Base-by-base conservation (phyloP, 2,113 vertebrate genomes). In the Collichthys lucidus region DNA sequence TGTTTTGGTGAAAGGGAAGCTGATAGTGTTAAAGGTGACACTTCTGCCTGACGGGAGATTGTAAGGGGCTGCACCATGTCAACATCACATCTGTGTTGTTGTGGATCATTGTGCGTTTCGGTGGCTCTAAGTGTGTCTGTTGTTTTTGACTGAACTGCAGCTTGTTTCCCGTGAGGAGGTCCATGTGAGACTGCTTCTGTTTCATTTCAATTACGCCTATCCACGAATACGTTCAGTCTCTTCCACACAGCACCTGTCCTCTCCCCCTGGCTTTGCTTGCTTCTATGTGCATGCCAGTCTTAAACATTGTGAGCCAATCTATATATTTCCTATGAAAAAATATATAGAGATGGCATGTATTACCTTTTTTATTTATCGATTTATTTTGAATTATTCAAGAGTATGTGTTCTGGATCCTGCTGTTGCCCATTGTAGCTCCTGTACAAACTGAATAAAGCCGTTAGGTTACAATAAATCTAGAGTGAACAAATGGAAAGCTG, bases 321-420 rank as follows among this genome's bases (percentile, higher is more conserved):
- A 76, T 88, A 79, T 87, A 83, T 88, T 77, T 72, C 29, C 72
- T 49, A 49, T 79, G 63, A 83, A 40, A 40, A 40, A 9, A 84
- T 86, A 86, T 86, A 86, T 66, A 83, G 40, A 49, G 74, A 81
- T 83, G 71, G 29, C 74, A 68, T 86, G 26, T 69, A 10, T 82
- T 60, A 22, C 19, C 19, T 59, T 68, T 26, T 65, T 55, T 57
- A 0, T 61, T 47, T 80, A 14, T 22, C 12, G 49, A 7, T 42
- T 59, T 29, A 11, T 62, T 49, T 52, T 50, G 1, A 16, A 15
- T 64, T 64, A 53, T 67, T 69, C 14, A 7, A 73, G 40, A 70
- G 24, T 61, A 80, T 72, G 87, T 95, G 92, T 94, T 95, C 93
- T 95, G 94, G 94, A 94, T 93, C 89, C 91, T 94, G 83, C 90